A percentile compares a stretch with the other conserved stretches of the same genome.
phyloP scores from a whole-genome alignment of 2,797 vertebrate species.

The Carcharodon carcharias region DNA sequence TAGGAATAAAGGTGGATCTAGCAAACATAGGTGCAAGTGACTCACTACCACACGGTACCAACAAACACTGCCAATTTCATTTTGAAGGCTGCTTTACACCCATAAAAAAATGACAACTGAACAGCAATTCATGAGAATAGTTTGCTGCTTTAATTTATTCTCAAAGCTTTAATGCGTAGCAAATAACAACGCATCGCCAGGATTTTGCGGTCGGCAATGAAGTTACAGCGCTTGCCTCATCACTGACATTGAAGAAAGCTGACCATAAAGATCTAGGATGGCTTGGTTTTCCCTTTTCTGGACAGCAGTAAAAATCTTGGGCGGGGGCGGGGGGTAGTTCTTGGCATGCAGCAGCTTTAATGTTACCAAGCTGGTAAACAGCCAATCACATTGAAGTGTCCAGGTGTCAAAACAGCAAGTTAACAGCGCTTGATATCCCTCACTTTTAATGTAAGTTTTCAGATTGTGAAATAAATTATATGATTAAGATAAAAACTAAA shows the following conservation, averaged over 20 bases:
- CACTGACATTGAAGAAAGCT: not conserved
- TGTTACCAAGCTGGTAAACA: not conserved
- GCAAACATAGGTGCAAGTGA: not conserved
- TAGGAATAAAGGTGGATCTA: not conserved
- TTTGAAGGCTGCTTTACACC: not conserved
- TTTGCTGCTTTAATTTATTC: not conserved
- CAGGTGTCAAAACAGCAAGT: too few relatives aligned
- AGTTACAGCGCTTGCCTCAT: not conserved
- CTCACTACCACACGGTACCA: not conserved
- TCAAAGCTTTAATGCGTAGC: not conserved
- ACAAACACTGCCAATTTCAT: not conserved
- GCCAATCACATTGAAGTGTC: too few relatives aligned
- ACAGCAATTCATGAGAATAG: not conserved
- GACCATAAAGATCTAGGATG: not conserved
- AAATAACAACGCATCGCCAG: not conserved
- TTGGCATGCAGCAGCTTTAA: not conserved
- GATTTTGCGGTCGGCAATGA: not conserved
- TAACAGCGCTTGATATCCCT: too few relatives aligned
- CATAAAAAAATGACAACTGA: not conserved
- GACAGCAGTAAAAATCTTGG: not conserved
- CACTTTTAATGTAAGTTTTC: too few relatives aligned
- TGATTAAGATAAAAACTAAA: too few relatives aligned
- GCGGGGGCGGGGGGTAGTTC: not conserved
- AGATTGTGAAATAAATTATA: too few relatives aligned
- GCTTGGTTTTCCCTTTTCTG: not conserved